Base-by-base conservation (phyloP, 23 tunicate genomes). In the Styela plicata region DNA sequence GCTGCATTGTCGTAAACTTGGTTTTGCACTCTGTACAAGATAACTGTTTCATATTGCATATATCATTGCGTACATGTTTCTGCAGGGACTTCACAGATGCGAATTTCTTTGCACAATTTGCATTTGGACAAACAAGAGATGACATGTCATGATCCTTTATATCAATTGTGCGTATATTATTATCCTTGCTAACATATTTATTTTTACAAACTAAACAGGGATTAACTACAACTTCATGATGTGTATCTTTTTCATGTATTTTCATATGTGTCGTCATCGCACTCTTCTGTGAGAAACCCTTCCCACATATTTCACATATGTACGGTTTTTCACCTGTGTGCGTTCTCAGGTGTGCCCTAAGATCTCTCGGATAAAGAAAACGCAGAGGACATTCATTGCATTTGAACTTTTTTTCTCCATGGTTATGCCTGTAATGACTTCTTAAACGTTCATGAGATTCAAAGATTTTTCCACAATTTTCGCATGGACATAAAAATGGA, bases 281-380 rank as follows among this genome's bases (percentile, higher is more conserved):
- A 29, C 81, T 57, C 66, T 20, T 76, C 26, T 76, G 81, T 20
- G 81, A 52, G 65, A 76, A 76, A 26, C 81, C 65, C 26, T 76
- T 76, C 17, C 81, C 81, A 57, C 81, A 76, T 36, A 27, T 53
- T 7, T 76, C 81, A 29, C 81, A 76, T 44, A 76, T 44, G 31
- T 17, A 76, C 26, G 81, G 81, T 27, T 76, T 76, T 44, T 76
- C 81, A n/a, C 81, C 81, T 7, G 81, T 76, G 81, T 76, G 81
- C 0, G 81, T 76, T 1, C 81, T 53, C 0, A 37, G 1, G 66
- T 76, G 81, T 31, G 63, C 17, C 53, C 64, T 53, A 1, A 76
- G 66, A 76, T 76, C 81, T 76, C 37, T 76, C 17, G 81, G 81
- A 44, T 76, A 76, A 33, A 76, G 37, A 76, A 76, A 76, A 33